A percentile compares a stretch with the other conserved stretches of the same genome.
Evolutionary conservation across 2,888 invertebrate species (phyloP).

Genomic region (Cryptocephalus primarius): DNA sequence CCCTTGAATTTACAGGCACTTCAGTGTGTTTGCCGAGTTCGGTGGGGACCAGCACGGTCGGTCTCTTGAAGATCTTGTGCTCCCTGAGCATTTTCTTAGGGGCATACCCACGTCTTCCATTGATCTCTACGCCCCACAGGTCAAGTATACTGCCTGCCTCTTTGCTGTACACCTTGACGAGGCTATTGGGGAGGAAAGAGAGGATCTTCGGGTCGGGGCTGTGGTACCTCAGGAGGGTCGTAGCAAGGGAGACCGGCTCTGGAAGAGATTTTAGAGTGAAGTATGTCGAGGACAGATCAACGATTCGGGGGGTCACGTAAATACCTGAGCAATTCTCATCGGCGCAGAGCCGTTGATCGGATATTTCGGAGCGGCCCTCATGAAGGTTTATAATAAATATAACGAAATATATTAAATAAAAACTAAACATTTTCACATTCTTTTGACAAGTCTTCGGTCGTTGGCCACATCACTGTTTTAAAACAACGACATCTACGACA

Average conservation of each 20-base stretch:
- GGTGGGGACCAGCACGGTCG: slow-evolving; percentile 37
- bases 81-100: slow-evolving; percentile 50
- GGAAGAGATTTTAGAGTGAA: slow-evolving; percentile 9
- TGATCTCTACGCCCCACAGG: slow-evolving; percentile 59
- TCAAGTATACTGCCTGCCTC: slow-evolving; percentile 50
- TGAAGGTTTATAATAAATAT: slow-evolving; percentile 30
- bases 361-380: slow-evolving; percentile 38
- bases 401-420: slow-evolving; percentile 31
- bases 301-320: slow-evolving; percentile 9
- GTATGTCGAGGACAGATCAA: not conserved
- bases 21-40: slow-evolving; percentile 22
- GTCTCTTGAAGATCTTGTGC: slow-evolving; percentile 39
- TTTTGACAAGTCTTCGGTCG: slow-evolving; percentile 14
- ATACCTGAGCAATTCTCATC: slow-evolving; percentile 61
- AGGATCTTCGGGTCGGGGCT: slow-evolving; percentile 46
- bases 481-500: too few species aligned
- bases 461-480: slow-evolving; percentile 28
- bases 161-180: slow-evolving; percentile 58
- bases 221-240: slow-evolving; percentile 45
- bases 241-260: slow-evolving; percentile 49
- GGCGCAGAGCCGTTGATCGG: slow-evolving; percentile 60
- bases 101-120: slow-evolving; percentile 57
- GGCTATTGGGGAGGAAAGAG: slow-evolving; percentile 47
- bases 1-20: slow-evolving; percentile 18
- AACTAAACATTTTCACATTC: slow-evolving; percentile 34